Percentiles rank a stretch among this genome's conserved stretches.
These are phyloP conservation scores for Entomobrya proxima DNA, from an alignment of 2,888 invertebrate species.

Conservation along the genomic window DNA sequence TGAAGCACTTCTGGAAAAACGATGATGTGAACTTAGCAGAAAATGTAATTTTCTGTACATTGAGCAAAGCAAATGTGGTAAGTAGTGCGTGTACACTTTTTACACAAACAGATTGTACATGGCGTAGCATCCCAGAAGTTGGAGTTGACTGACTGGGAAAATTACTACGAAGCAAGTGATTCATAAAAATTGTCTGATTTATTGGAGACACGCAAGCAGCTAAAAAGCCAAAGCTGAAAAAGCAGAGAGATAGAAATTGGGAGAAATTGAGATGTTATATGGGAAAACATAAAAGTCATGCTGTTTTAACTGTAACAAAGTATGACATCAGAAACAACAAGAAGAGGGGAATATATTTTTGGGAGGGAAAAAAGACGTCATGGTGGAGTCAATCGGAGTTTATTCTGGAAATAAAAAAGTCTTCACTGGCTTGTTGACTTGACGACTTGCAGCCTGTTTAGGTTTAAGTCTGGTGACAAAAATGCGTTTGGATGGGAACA, in stretches of 20 bases:
- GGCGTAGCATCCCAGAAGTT: too few relatives aligned
- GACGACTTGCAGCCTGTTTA: background rate
- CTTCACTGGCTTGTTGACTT: background rate
- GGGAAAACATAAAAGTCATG: constrained; percentile 62
- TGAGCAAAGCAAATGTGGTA: too few relatives aligned
- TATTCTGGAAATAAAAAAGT: background rate
- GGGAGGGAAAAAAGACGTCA: too few relatives aligned
- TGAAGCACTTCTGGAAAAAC: too few relatives aligned
- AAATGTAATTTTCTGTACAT: too few relatives aligned
- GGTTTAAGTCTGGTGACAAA: constrained; percentile 24
- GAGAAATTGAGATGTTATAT: background rate
- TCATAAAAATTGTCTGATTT: constrained; percentile 66
- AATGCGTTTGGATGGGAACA: background rate
- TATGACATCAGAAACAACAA: constrained; percentile 52
- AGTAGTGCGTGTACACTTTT: background rate
- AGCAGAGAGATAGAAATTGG: constrained; percentile 41
- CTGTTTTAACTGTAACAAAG: constrained; percentile 62
- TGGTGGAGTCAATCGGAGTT: constrained; percentile 9
- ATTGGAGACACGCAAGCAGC: constrained; percentile 51
- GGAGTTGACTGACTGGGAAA: background rate
- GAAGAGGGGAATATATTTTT: too few relatives aligned
- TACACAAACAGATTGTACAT: too few relatives aligned
- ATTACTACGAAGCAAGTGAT: constrained; percentile 46
- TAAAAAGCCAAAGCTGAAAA: constrained; percentile 17
- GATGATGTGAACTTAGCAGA: too few relatives aligned